Conservation (phyloP, 2,113 vertebrate genomes). For the Choloepus hoffmanni region DNA sequence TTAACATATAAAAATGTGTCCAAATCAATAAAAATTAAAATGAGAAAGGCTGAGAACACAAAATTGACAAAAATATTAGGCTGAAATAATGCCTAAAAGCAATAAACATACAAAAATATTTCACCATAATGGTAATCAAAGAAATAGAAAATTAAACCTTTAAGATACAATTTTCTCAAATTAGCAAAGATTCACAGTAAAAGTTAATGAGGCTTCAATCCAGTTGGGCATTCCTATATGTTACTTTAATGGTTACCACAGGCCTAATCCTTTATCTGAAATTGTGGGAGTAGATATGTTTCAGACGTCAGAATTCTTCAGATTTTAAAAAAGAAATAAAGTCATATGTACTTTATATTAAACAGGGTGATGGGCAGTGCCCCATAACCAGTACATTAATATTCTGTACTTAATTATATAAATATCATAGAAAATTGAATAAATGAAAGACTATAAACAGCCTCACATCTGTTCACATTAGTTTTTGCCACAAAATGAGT, state of each 20-base stretch:
- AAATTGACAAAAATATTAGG: neutral
- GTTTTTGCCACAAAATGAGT: neutral
- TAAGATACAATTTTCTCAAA: constrained; percentile 28
- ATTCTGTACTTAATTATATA: neutral
- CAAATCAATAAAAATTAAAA: neutral
- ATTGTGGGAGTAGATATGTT: neutral
- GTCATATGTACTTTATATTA: neutral
- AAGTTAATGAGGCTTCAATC: neutral
- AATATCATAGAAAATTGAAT: neutral
- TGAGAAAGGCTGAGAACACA: neutral
- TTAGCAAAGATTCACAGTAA: constrained; percentile 12
- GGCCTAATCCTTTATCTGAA: neutral
- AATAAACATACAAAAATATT: neutral
- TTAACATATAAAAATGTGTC: neutral
- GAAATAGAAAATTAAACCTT: neutral
- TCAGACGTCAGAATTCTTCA: neutral
- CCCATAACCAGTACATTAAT: neutral
- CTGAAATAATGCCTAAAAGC: neutral
- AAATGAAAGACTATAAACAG: neutral
- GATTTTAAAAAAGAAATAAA: neutral
- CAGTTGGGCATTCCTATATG: neutral
- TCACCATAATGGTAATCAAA: neutral
- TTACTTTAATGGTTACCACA: neutral
- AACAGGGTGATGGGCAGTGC: neutral
- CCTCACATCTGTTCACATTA: neutral